phyloP scores from a whole-genome alignment of 1,140 invertebrate genomes.

The Drosophila ananassae region DNA sequence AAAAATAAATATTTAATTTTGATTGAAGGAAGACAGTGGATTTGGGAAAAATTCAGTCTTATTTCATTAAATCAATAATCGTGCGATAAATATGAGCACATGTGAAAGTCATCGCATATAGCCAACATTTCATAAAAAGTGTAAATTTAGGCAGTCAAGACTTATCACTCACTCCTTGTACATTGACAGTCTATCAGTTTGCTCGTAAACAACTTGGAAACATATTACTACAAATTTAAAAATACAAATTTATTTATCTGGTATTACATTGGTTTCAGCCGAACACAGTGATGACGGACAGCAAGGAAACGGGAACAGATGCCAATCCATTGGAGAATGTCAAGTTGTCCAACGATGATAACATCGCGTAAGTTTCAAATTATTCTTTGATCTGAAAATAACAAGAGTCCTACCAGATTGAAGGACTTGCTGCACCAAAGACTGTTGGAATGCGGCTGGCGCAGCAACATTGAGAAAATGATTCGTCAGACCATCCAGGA shows the following conservation, averaged over 20 bases:
- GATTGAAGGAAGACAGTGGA: no score
- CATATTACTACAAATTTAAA: not conserved
- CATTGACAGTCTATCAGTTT: no score
- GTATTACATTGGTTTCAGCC: not conserved
- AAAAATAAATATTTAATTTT: no score
- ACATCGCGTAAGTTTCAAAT: slow-evolving; percentile 17
- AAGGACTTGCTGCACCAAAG: slow-evolving; percentile 92
- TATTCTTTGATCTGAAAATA: no score
- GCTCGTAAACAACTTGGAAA: no score
- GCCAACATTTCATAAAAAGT: no score
- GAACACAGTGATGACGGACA: slow-evolving; percentile 21
- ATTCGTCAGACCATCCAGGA: slow-evolving; percentile 92
- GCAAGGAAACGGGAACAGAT: slow-evolving; percentile 43
- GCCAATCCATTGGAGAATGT: slow-evolving; percentile 10
- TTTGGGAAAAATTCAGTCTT: no score
- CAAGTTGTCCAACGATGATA: slow-evolving; percentile 17
- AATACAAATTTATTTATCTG: not conserved
- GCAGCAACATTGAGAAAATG: slow-evolving; percentile 92
- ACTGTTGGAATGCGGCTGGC: slow-evolving; percentile 95
- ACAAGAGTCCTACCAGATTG: slow-evolving; percentile 79
- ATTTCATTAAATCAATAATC: no score
- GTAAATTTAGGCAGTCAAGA: no score
- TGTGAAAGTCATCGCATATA: no score
- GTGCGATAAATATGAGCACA: no score
- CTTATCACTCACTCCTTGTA: no score